Percentiles rank a stretch among this genome's conserved stretches.
Conservation (phyloP, 2,113 vertebrate species). For the Corythaixoides concolor region DNA sequence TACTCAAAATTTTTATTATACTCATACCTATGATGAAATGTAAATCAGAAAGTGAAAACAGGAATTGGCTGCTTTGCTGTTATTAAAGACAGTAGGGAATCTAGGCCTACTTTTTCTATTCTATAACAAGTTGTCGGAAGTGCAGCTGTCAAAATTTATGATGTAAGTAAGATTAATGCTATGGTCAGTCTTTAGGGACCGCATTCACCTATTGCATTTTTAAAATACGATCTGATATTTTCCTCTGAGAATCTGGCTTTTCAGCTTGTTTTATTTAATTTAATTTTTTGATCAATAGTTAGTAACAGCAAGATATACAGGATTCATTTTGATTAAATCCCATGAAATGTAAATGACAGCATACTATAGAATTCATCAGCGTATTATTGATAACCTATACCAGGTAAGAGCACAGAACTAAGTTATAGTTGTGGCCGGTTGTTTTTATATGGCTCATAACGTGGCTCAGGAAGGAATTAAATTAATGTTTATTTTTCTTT, state of each 20-base stretch:
- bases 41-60: neutral
- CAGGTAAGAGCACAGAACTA: neutral
- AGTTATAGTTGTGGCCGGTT: neutral
- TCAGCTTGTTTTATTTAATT: neutral
- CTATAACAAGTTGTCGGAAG: neutral
- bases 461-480: neutral
- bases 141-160: neutral
- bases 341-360: neutral
- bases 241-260: neutral
- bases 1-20: neutral
- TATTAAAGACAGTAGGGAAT: neutral
- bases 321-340: neutral
- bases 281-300: constrained; percentile 5
- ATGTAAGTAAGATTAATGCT: neutral
- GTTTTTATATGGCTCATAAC: neutral
- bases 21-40: neutral
- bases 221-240: neutral
- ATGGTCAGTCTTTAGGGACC: neutral
- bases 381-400: neutral
- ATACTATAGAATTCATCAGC: neutral
- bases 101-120: neutral
- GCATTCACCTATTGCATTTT: neutral
- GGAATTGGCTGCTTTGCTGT: neutral
- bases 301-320: neutral
- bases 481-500: neutral